Conservation (phyloP, 64 coral and sea anemone species). For the Porites australiensis region DNA sequence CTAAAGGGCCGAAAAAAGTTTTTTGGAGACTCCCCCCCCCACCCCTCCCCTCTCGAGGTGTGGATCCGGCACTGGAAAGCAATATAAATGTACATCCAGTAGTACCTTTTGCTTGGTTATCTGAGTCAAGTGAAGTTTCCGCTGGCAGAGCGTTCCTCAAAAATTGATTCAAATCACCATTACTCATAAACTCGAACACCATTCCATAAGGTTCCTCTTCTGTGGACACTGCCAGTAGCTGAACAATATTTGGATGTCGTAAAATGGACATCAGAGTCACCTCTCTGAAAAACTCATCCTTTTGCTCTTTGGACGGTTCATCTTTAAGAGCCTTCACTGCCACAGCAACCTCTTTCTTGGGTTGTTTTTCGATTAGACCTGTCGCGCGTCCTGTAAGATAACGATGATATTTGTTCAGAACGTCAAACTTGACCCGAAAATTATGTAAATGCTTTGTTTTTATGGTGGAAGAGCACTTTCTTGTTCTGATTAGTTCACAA, state of each 20-base stretch:
- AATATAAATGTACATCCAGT: no score
- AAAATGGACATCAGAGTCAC: constrained; percentile 92
- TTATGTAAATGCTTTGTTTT: no score
- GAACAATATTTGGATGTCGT: constrained; percentile 85
- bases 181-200: constrained; percentile 97
- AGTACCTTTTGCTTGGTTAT: constrained; percentile 57
- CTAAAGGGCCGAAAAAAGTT: no score
- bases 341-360: constrained; percentile 68
- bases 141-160: constrained; percentile 80
- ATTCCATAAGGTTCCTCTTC: constrained; percentile 97
- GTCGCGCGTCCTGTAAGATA: constrained; percentile 73
- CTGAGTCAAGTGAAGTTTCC: constrained; percentile 57
- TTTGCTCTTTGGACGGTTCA: constrained; percentile 81
- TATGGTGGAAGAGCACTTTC: no score
- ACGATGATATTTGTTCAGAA: neutral
- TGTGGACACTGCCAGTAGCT: constrained; percentile 86
- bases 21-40: no score
- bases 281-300: constrained; percentile 89
- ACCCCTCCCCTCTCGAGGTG: no score
- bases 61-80: no score
- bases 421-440: no score
- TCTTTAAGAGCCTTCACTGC: constrained; percentile 96
- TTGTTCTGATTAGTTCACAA: no score
- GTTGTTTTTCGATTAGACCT: constrained; percentile 70
- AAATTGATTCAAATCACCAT: constrained; percentile 95